Evolutionary conservation across 2,888 invertebrate species (phyloP), one percentile per base, ranked within the genome.

Genomic region (Mesoligia furuncula): DNA sequence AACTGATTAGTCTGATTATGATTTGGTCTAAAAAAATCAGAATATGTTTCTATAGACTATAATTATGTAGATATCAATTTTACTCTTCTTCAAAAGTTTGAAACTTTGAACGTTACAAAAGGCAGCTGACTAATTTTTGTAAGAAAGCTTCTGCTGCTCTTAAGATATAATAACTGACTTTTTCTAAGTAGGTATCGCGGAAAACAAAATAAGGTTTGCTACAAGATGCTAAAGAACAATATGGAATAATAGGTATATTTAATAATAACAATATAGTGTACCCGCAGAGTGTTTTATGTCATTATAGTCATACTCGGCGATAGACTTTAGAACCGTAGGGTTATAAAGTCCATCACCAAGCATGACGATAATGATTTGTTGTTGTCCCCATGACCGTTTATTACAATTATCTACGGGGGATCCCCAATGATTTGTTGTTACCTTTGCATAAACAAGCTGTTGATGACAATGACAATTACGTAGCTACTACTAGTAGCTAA

Each of bases 391-490:
- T 42, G 27, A 36, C 36, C 15, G 20, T 67, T 71, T 73, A 73
- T 65, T 61, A 17, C 17, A 45, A 68, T 42, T 39, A n/a, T 62
- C 6, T 36, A 54, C 13, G 20, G 61, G 65, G 45, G 7, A 73
- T 82, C 15, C 72, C 72, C 39, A 24, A 48, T 69, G 59, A 75
- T 62, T 27, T 45, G 11, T 51, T 54, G 51, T 72, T n/a, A 64
- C 31, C 13, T 45, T n/a, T 13, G 36, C 2, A 66, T n/a, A 31
- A 70, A 71, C n/a, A 57, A 68, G 27, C 8, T 66, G 67, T 36
- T 72, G 51, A 62, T 67, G 36, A 71, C 48, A 61, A 75, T 75
- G 54, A 71, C 68, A 78, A 85, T 77, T 71, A 48, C 64, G 51
- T 36, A 68, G 61, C 61, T 77, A 73, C 42, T 62, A 31, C 20